phyloP scores from a whole-genome alignment of 2,888 invertebrate species.

The Epirrhoe tristata region DNA sequence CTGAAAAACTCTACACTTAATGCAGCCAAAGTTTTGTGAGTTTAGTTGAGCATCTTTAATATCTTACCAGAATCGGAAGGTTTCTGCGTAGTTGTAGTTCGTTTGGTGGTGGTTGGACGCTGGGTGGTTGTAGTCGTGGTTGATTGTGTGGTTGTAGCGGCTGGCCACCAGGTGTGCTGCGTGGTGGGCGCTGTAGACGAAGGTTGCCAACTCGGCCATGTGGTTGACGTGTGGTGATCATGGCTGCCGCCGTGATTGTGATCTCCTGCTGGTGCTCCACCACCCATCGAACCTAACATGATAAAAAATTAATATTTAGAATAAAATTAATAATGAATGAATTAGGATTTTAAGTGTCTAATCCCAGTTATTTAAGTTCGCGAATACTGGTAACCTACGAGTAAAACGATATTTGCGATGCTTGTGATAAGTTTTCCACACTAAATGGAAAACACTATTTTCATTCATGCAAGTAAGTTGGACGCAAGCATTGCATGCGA shows the following conservation, averaged over 20 bases:
- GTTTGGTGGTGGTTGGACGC: constrained; percentile 44
- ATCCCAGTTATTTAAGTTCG: not conserved
- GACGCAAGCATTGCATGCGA: too few relatives aligned
- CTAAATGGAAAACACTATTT: too few relatives aligned
- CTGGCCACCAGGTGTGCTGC: constrained; percentile 70
- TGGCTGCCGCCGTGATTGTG: constrained; percentile 59
- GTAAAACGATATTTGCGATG: too few relatives aligned
- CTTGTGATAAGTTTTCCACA: too few relatives aligned
- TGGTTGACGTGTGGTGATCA: constrained; percentile 69
- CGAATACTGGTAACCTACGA: too few relatives aligned
- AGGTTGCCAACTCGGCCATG: constrained; percentile 77
- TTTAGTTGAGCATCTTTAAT: constrained; percentile 37
- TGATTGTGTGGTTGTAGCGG: constrained; percentile 56
- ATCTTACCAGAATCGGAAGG: constrained; percentile 51
- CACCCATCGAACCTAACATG: constrained; percentile 56
- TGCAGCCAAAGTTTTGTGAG: not conserved
- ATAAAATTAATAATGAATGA: not conserved
- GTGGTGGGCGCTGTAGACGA: constrained; percentile 65
- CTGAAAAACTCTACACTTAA: not conserved
- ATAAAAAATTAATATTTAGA: not conserved
- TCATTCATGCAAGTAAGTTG: too few relatives aligned
- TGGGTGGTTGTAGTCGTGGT: constrained; percentile 52
- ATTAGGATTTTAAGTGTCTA: not conserved
- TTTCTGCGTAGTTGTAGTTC: constrained; percentile 49
- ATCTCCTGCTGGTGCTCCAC: constrained; percentile 58